These are phyloP conservation scores for Fundulus diaphanus DNA, from an alignment of 2,797 vertebrate species.

Conservation along the genomic window DNA sequence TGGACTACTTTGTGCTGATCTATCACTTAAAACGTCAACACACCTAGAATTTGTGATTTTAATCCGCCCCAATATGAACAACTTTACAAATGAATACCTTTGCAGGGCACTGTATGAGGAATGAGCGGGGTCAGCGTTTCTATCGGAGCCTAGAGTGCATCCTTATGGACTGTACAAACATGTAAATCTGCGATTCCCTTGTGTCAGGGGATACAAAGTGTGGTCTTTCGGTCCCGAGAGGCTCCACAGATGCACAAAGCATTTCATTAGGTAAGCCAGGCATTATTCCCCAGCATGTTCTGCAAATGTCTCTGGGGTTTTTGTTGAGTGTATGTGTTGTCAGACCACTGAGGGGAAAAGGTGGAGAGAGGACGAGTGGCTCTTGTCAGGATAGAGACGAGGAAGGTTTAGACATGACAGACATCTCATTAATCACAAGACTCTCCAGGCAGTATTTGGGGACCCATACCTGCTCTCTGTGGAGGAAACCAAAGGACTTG, in stretches of 20 bases:
- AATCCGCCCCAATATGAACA: not conserved
- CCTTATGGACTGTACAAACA: conserved; percentile 15
- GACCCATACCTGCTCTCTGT: conserved; percentile 47
- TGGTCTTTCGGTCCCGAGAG: conserved; percentile 72
- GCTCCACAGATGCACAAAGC: conserved; percentile 74
- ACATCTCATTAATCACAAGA: conserved; percentile 69
- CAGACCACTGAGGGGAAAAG: conserved; percentile 52
- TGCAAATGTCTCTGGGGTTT: conserved; percentile 67
- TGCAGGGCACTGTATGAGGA: not conserved
- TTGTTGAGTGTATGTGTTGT: conserved; percentile 51
- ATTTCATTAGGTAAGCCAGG: conserved; percentile 75
- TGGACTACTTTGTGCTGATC: not conserved
- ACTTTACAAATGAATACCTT: not conserved
- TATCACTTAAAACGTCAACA: not conserved
- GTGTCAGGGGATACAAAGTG: conserved; percentile 29
- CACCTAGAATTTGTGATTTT: not conserved
- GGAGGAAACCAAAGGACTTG: conserved; percentile 59
- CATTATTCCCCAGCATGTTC: conserved; percentile 68
- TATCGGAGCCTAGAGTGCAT: conserved; percentile 29
- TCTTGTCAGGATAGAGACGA: conserved; percentile 63
- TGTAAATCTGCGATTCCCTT: conserved; percentile 36
- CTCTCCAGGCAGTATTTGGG: conserved; percentile 57
- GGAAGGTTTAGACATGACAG: conserved; percentile 71
- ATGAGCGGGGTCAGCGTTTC: conserved; percentile 2
- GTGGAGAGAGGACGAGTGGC: conserved; percentile 45